phyloP scores from a whole-genome alignment of 2,113 vertebrate genomes.

The Montifringilla adamsi region DNA sequence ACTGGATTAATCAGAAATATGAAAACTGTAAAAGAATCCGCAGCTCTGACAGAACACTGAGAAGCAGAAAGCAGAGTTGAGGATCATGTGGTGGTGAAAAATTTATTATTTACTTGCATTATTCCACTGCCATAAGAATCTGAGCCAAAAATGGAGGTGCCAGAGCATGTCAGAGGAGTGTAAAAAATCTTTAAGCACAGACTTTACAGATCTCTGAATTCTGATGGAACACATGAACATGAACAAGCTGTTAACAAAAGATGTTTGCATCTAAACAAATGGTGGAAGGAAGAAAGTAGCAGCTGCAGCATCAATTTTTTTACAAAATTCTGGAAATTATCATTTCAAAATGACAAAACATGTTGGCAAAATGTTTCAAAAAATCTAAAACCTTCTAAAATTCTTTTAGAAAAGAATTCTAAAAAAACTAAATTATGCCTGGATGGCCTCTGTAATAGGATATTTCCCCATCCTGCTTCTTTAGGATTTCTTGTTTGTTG shows the following conservation, averaged over 20 bases:
- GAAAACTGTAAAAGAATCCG: not conserved
- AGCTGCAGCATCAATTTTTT: not conserved
- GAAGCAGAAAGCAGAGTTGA: not conserved
- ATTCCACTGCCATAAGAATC: not conserved
- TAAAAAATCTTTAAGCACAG: not conserved
- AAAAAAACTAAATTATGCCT: not conserved
- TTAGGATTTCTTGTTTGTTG: not conserved
- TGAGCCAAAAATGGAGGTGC: not conserved
- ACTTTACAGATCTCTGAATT: not conserved
- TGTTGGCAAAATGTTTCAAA: not conserved
- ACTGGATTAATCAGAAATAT: not conserved
- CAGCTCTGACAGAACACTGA: not conserved
- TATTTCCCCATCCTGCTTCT: not conserved
- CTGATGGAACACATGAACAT: not conserved
- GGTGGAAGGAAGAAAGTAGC: not conserved
- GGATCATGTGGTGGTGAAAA: not conserved
- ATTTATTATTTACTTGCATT: not conserved
- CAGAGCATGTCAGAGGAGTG: not conserved
- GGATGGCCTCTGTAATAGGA: not conserved
- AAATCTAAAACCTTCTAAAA: not conserved
- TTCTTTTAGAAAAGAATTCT: not conserved
- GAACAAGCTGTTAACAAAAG: conserved; percentile 2
- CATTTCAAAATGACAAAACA: not conserved
- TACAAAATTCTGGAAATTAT: not conserved
- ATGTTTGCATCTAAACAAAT: not conserved